Evolutionary conservation across 2,888 invertebrate genomes (phyloP).

Genomic region (Smittia sp.): DNA sequence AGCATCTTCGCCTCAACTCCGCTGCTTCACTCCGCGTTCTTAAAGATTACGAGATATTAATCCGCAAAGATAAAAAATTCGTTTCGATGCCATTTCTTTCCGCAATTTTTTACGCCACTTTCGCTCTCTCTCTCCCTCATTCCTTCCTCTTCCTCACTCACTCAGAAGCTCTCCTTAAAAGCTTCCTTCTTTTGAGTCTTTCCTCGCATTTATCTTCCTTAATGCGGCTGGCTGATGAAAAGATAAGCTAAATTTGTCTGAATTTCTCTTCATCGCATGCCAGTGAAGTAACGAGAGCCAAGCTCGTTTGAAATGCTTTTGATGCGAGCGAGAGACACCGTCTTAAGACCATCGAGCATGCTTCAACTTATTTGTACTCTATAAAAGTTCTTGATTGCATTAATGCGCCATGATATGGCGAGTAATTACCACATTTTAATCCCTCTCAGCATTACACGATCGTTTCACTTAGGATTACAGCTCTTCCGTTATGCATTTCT

Average conservation of each 20-base stretch:
- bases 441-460: conserved; percentile 24
- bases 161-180: not conserved
- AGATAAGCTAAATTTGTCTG: conserved; percentile 37
- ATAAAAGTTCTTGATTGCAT: not conserved
- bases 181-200: conserved; percentile 22
- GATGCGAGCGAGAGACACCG: not conserved
- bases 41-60: conserved; percentile 32
- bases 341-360: too few species aligned
- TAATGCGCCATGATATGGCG: too few species aligned
- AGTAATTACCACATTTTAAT: conserved; percentile 3
- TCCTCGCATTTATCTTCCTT: conserved; percentile 31
- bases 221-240: conserved; percentile 37
- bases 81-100: conserved; percentile 17
- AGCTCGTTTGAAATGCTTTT: not conserved
- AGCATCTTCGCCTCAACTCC: not conserved
- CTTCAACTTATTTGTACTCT: not conserved
- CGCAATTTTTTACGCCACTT: conserved; percentile 15
- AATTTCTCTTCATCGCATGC: not conserved
- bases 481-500: too few species aligned
- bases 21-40: not conserved
- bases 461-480: conserved; percentile 19
- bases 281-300: not conserved
- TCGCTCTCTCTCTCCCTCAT: not conserved
- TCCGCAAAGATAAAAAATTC: conserved; percentile 23
- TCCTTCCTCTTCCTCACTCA: too few species aligned